Conservation (phyloP, 2,113 vertebrate species). For the Arothron firmamentum region DNA sequence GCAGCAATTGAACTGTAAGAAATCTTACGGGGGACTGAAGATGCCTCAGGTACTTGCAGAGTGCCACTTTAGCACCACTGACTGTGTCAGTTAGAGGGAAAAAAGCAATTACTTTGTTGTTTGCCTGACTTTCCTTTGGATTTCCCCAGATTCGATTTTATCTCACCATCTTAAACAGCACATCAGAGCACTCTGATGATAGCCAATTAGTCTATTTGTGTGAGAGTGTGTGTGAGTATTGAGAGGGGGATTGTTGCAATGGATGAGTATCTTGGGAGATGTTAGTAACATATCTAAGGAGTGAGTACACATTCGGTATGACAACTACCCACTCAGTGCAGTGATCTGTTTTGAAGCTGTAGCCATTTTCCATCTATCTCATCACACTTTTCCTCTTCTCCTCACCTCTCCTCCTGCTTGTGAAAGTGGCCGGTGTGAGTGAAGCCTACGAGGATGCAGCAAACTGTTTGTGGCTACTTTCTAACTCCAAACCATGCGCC, state of each 20-base stretch:
- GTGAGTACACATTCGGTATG: constrained; percentile 43
- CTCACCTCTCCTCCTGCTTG: constrained; percentile 17
- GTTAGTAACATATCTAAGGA: constrained; percentile 48
- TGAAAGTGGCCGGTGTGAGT: constrained; percentile 90
- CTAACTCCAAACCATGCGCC: constrained; percentile 95
- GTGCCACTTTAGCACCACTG: constrained; percentile 24
- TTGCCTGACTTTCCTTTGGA: constrained; percentile 25
- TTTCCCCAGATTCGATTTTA: constrained; percentile 46
- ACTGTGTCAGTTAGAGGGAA: constrained; percentile 21
- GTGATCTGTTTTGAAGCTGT: constrained; percentile 32
- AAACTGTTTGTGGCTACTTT: constrained; percentile 96
- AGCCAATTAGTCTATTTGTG: constrained; percentile 42
- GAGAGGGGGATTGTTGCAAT: neutral
- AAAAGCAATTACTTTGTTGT: constrained; percentile 48
- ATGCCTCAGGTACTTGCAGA: constrained; percentile 28
- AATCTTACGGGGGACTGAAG: constrained; percentile 41
- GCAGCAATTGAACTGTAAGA: constrained; percentile 39
- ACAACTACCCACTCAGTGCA: constrained; percentile 38
- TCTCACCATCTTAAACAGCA: constrained; percentile 41
- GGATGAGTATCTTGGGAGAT: constrained; percentile 32
- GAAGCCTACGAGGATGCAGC: constrained; percentile 97
- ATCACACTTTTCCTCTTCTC: constrained; percentile 50
- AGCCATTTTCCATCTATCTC: constrained; percentile 49
- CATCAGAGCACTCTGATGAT: constrained; percentile 50
- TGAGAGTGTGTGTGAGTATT: no score